Evolutionary conservation across 2,797 vertebrate species (phyloP).

Genomic region (Lepidocolaptes lacrymiger): DNA sequence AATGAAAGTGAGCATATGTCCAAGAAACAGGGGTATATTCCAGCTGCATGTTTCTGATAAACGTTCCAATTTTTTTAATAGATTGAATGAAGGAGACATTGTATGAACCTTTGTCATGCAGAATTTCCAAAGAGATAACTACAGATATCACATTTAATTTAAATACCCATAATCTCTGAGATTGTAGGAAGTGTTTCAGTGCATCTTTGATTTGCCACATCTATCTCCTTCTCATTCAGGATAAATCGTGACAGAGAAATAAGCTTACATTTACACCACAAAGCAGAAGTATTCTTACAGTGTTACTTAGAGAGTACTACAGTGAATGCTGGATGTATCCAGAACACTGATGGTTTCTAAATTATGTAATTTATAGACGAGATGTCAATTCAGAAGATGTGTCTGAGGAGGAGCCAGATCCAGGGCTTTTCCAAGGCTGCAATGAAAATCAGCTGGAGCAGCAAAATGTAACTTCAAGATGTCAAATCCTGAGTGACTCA

Average conservation of each 20-base stretch:
- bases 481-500: conserved; percentile 1
- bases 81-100: neutral
- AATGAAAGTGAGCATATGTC: neutral
- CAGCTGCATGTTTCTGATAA: neutral
- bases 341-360: neutral
- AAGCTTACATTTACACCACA: neutral
- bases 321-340: neutral
- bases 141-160: neutral
- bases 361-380: conserved; percentile 50
- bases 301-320: neutral
- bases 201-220: neutral
- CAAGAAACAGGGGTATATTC: neutral
- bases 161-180: neutral
- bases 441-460: neutral
- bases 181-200: neutral
- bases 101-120: neutral
- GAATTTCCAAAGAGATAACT: neutral
- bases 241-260: neutral
- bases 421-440: conserved; percentile 62
- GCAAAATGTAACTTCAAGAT: conserved; percentile 12
- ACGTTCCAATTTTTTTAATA: neutral
- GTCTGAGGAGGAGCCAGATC: conserved; percentile 23
- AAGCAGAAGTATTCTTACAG: neutral
- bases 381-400: neutral
- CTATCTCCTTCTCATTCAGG: neutral